Evolutionary conservation across 1,140 invertebrate genomes (phyloP).

Genomic region (Drosophila navojoa): DNA sequence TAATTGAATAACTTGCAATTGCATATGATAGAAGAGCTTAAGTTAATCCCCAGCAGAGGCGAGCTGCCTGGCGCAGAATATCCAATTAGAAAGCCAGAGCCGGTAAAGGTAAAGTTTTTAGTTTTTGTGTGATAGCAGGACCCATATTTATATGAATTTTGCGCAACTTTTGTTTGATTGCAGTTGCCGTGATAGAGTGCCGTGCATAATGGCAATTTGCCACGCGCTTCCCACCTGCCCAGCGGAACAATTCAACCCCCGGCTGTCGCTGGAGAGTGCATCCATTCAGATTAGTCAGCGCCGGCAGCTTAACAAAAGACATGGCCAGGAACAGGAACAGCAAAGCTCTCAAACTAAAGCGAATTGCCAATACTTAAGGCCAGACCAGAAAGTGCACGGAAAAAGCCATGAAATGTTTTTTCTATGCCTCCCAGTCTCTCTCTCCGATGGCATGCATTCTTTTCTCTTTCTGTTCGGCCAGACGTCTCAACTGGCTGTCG

Average conservation of each 20-base stretch:
- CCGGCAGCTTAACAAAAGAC: slow-evolving; percentile 29
- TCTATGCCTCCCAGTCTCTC: not conserved
- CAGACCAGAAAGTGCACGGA: slow-evolving; percentile 1
- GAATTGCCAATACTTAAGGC: slow-evolving; percentile 44
- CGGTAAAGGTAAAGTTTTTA: slow-evolving; percentile 48
- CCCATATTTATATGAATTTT: slow-evolving; percentile 63
- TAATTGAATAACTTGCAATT: slow-evolving; percentile 79
- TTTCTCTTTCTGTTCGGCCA: slow-evolving; percentile 1
- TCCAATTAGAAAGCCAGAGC: not conserved
- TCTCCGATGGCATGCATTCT: slow-evolving; percentile 2
- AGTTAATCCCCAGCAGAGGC: slow-evolving; percentile 54
- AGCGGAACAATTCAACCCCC: not conserved
- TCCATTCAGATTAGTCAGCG: slow-evolving; percentile 61
- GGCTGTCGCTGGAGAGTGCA: slow-evolving; percentile 48
- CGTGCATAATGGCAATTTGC: slow-evolving; percentile 64
- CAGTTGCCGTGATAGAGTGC: slow-evolving; percentile 50
- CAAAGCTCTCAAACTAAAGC: slow-evolving; percentile 27
- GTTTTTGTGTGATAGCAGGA: slow-evolving; percentile 38
- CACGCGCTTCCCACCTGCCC: slow-evolving; percentile 2
- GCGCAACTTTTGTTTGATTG: slow-evolving; percentile 68
- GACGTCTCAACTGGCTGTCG: slow-evolving; percentile 34
- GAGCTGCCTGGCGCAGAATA: not conserved
- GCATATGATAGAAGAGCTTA: slow-evolving; percentile 66
- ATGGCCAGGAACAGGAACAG: not conserved
- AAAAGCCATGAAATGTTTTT: slow-evolving; percentile 16